Evolutionary conservation across 2,888 invertebrate species (phyloP).

Genomic region (Epistrophella euchroma): DNA sequence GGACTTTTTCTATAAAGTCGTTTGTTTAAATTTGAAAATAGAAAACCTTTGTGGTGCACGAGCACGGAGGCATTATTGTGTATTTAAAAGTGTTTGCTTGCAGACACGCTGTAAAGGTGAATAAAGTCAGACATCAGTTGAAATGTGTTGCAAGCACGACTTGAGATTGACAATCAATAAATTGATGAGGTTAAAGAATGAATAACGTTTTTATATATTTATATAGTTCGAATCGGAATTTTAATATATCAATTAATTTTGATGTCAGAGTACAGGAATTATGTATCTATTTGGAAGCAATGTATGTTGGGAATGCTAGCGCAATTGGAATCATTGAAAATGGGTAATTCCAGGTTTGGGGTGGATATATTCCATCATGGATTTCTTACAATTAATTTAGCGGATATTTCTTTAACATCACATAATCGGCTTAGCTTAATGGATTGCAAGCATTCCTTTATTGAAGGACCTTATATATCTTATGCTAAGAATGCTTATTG

Average conservation of each 20-base stretch:
- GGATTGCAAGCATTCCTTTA: too few relatives aligned
- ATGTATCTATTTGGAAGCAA: neutral
- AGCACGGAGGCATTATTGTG: neutral
- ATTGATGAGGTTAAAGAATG: constrained; percentile 12
- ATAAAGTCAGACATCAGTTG: neutral
- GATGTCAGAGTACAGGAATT: constrained; percentile 1
- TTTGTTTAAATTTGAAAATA: constrained; percentile 54
- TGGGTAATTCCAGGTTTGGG: too few relatives aligned
- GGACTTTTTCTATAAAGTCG: constrained; percentile 29
- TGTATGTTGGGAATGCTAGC: neutral
- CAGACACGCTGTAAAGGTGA: constrained; percentile 15
- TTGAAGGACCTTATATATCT: too few relatives aligned
- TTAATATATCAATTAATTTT: constrained; percentile 26
- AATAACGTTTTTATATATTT: neutral
- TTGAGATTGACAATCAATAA: constrained; percentile 46
- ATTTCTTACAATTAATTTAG: too few relatives aligned
- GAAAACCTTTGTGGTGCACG: constrained; percentile 6
- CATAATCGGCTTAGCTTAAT: too few relatives aligned
- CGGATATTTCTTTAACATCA: too few relatives aligned
- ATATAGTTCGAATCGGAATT: neutral
- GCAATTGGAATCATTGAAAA: too few relatives aligned
- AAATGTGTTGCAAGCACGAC: constrained; percentile 37
- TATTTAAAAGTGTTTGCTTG: constrained; percentile 4
- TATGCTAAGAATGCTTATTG: too few relatives aligned
- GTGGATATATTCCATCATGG: too few relatives aligned